These are phyloP conservation scores for Pelusios castaneus DNA, from an alignment of 2,113 vertebrate species.

Conservation along the genomic window DNA sequence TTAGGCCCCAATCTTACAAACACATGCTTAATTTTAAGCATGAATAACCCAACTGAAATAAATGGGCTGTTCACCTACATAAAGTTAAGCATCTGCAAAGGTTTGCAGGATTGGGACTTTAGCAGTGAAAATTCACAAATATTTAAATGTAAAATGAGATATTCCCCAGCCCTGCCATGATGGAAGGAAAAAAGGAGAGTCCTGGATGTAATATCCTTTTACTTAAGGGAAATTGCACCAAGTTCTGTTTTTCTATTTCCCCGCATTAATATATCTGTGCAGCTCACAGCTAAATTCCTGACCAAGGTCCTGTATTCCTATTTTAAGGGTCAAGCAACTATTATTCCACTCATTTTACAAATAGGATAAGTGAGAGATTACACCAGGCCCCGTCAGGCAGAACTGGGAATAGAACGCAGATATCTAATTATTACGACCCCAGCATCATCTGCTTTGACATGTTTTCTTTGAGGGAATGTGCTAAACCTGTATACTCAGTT, in stretches of 20 bases:
- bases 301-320: not conserved
- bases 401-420: not conserved
- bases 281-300: not conserved
- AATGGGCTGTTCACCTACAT: not conserved
- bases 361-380: not conserved
- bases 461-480: not conserved
- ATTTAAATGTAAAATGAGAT: not conserved
- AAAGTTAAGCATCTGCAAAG: fast-evolving
- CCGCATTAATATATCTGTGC: not conserved
- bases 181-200: not conserved
- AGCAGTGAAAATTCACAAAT: not conserved
- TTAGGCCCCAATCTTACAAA: not conserved
- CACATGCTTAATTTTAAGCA: fast-evolving
- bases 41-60: not conserved
- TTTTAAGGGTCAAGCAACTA: not conserved
- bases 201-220: fast-evolving
- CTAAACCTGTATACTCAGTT: not conserved
- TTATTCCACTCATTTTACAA: not conserved
- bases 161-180: not conserved
- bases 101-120: not conserved
- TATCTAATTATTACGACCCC: not conserved
- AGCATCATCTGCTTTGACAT: not conserved
- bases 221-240: not conserved
- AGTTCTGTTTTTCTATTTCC: not conserved
- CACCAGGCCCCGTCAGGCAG: not conserved